Conservation (phyloP, 2,888 invertebrate species). For the Steinernema hermaphroditum region DNA sequence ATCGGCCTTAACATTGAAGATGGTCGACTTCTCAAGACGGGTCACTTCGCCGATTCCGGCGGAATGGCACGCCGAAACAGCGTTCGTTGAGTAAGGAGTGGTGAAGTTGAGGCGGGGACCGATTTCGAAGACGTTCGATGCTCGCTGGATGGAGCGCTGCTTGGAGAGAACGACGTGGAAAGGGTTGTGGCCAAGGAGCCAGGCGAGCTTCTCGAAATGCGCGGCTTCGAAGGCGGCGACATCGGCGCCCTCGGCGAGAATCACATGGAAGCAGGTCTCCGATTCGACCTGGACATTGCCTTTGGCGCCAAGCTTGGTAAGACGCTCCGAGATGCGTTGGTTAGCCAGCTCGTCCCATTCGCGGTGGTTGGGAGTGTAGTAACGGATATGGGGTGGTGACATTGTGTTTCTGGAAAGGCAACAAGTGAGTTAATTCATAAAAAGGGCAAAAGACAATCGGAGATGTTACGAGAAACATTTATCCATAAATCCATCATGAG, state of each 20-base stretch:
- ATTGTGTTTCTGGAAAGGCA: background rate
- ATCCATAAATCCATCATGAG: too few species aligned
- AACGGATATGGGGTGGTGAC: conserved; percentile 20
- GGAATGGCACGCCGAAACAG: conserved; percentile 87
- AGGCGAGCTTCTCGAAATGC: conserved; percentile 72
- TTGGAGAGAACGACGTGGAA: conserved; percentile 53
- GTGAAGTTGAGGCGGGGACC: conserved; percentile 80
- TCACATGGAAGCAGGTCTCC: conserved; percentile 82
- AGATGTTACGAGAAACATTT: too few species aligned
- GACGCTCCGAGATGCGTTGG: conserved; percentile 19
- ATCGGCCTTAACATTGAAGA: conserved; percentile 73
- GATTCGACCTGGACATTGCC: conserved; percentile 69
- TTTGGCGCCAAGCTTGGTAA: conserved; percentile 13
- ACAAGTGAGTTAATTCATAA: background rate
- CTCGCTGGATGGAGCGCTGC: conserved; percentile 37
- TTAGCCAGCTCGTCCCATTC: conserved; percentile 24
- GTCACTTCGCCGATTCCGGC: conserved; percentile 78
- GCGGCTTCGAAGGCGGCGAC: conserved; percentile 36
- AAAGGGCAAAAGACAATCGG: background rate
- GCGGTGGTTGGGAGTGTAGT: conserved; percentile 24
- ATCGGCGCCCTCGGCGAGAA: conserved; percentile 67
- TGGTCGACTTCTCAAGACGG: conserved; percentile 80
- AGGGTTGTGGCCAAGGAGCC: conserved; percentile 78
- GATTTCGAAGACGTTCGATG: conserved; percentile 25
- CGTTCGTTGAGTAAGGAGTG: conserved; percentile 92